A percentile compares a stretch with the other conserved stretches of the same genome.
These are phyloP conservation scores for Aurelia aurita complex sp. Pacific DNA, from an alignment of 30 jellyfish, hydroid and myxozoan species.

Conservation along the genomic window DNA sequence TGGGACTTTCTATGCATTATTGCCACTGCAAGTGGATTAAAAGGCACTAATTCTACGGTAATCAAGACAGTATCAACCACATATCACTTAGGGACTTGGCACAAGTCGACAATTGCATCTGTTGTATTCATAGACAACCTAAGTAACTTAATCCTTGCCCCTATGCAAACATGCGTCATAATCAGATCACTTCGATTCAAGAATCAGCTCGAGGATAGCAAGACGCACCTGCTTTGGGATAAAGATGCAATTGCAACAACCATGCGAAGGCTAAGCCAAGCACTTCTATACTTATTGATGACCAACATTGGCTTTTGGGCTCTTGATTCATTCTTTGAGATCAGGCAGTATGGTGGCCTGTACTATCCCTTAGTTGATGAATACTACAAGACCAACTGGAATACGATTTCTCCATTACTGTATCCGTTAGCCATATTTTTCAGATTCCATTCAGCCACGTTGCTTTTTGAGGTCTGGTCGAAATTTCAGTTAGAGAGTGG, in stretches of 20 bases:
- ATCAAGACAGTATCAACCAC: background rate
- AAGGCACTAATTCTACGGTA: background rate
- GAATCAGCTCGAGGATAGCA: background rate
- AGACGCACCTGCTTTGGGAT: constrained; percentile 1
- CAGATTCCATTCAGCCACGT: constrained; percentile 59
- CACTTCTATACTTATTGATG: constrained; percentile 24
- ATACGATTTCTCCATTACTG: constrained; percentile 17
- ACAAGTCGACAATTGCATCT: background rate
- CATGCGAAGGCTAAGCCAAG: constrained; percentile 28
- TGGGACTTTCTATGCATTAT: constrained; percentile 30
- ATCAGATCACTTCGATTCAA: constrained; percentile 33
- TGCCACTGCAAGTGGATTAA: constrained; percentile 25
- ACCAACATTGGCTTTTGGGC: constrained; percentile 59
- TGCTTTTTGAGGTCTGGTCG: constrained; percentile 37
- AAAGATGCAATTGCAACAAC: background rate
- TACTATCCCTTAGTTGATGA: constrained; percentile 38
- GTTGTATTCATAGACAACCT: constrained; percentile 15
- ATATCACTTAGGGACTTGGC: background rate
- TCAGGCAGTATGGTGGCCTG: background rate
- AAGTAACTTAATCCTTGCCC: background rate
- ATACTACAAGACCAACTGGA: constrained; percentile 38
- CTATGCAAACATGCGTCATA: constrained; percentile 19
- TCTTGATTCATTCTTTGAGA: constrained; percentile 55
- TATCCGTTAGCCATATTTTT: constrained; percentile 41
- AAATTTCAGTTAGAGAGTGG: constrained; percentile 6